Evolutionary conservation across 2,797 vertebrate species (phyloP).

Genomic region (Hydrocynus forskahlii): DNA sequence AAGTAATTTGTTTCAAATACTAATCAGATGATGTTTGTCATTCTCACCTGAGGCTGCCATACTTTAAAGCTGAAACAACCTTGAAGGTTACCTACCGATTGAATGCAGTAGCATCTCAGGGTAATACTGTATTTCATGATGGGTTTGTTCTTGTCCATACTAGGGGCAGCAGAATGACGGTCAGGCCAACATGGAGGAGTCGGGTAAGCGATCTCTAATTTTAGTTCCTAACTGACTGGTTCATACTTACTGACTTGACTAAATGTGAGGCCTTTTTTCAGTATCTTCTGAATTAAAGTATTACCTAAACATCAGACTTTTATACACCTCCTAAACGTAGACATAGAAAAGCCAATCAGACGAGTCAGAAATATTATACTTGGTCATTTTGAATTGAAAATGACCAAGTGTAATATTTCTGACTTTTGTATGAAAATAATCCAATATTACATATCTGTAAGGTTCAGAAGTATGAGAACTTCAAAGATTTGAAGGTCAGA

Average conservation of each 20-base stretch:
- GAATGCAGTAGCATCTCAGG: not conserved
- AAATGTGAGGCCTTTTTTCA: no score
- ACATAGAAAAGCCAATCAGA: no score
- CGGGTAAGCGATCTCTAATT: constrained; percentile 75
- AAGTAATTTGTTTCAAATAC: constrained; percentile 94
- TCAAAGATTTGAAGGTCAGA: no score
- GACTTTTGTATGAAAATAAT: no score
- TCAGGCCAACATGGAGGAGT: constrained; percentile 77
- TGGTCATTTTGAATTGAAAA: no score
- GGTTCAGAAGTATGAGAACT: no score
- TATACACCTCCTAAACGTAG: no score
- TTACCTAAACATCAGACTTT: no score
- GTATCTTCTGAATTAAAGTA: no score
- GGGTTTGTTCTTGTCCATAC: constrained; percentile 46
- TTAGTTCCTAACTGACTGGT: not conserved
- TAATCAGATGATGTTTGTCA: constrained; percentile 62
- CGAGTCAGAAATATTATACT: no score
- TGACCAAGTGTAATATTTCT: no score
- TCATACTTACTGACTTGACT: not conserved
- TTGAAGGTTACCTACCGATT: not conserved
- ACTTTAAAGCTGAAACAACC: not conserved
- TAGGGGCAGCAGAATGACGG: constrained; percentile 84
- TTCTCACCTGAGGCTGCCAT: not conserved
- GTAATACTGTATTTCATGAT: constrained; percentile 33
- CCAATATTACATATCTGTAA: no score